Evolutionary conservation across 2,888 invertebrate genomes (phyloP).

Genomic region (Horisme vitalbata): DNA sequence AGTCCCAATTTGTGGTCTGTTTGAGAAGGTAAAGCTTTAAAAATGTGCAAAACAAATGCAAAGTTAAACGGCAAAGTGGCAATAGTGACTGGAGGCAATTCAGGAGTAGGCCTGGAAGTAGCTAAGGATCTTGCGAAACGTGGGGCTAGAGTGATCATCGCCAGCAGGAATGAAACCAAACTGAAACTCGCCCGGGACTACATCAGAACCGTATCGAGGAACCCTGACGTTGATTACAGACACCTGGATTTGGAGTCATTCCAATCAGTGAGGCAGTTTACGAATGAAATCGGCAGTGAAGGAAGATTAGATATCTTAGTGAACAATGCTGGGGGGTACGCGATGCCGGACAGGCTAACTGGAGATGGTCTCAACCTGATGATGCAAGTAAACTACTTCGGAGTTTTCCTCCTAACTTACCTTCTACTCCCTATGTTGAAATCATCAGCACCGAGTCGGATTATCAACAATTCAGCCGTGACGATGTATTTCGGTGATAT

Average conservation of each 20-base stretch:
- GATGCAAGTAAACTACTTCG: constrained; percentile 84
- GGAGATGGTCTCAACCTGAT: constrained; percentile 83
- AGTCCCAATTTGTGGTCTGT: too few species aligned
- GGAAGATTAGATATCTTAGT: constrained; percentile 82
- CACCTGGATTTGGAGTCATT: constrained; percentile 79
- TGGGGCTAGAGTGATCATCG: constrained; percentile 90
- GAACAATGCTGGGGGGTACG: constrained; percentile 83
- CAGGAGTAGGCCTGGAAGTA: constrained; percentile 91
- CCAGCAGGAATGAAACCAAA: constrained; percentile 87
- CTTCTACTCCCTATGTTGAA: constrained; percentile 77
- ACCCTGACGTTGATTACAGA: constrained; percentile 59
- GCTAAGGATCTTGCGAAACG: constrained; percentile 87
- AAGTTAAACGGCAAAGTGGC: constrained; percentile 93
- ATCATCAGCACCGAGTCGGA: constrained; percentile 63
- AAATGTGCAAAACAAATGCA: too few species aligned
- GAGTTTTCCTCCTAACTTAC: constrained; percentile 86
- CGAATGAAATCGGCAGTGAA: constrained; percentile 81
- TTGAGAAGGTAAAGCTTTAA: too few species aligned
- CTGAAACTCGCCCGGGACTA: constrained; percentile 80
- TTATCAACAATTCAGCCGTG: constrained; percentile 67
- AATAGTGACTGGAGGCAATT: constrained; percentile 92
- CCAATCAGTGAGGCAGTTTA: constrained; percentile 82
- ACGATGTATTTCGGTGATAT: constrained; percentile 49
- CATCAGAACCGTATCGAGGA: constrained; percentile 50
- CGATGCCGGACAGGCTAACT: constrained; percentile 64